Evolutionary conservation across 2,888 invertebrate species (phyloP), one percentile per base, ranked within the genome.

Genomic region (Phaonia tiefii): DNA sequence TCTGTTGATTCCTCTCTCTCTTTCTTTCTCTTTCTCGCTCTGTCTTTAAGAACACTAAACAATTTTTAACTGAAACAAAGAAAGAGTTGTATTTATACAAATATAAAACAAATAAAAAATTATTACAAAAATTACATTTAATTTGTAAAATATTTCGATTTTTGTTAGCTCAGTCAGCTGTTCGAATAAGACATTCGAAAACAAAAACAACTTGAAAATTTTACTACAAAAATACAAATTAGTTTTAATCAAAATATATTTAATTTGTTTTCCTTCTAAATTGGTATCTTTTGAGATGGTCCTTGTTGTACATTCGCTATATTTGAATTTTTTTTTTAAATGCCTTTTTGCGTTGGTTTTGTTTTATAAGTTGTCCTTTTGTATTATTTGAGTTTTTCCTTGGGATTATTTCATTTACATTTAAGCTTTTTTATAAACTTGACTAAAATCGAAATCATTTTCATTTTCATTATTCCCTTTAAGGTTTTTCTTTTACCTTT

Each of bases 281-380:
- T 93, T 94, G 94, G 95, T 95, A 95, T 95, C 95, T 96, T 96
- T 96, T 96, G 96, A 96, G 96, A 96, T 96, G 96, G 96, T 96
- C 96, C 96, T 95, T 95, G 95, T 89, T 78, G 88, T 89, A 89
- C 86, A 89, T 88, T 89, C 86, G 88, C 87, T 87, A 85, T 82
- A 78, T 83, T 83, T 15, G 8, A 31, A 31, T 31, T 31, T n/a
- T n/a, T n/a, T n/a, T n/a, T n/a, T n/a, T 3, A 31, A 8, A 31
- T 31, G 31, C 3, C 31, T 31, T 5, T 31, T 31, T 31, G 31
- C 8, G 39, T 72, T 44, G 56, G 31, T 31, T 46, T 72, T 44
- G 56, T 76, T 46, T 71, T 75, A 5, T 46, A 7, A 39, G 67
- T 72, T 77, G 31, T 31, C 31, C 31, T 3, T 31, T 67, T 75